Evolutionary conservation across 2,113 vertebrate species (phyloP), one percentile per base, ranked within the genome.

Genomic region (Podiceps cristatus): DNA sequence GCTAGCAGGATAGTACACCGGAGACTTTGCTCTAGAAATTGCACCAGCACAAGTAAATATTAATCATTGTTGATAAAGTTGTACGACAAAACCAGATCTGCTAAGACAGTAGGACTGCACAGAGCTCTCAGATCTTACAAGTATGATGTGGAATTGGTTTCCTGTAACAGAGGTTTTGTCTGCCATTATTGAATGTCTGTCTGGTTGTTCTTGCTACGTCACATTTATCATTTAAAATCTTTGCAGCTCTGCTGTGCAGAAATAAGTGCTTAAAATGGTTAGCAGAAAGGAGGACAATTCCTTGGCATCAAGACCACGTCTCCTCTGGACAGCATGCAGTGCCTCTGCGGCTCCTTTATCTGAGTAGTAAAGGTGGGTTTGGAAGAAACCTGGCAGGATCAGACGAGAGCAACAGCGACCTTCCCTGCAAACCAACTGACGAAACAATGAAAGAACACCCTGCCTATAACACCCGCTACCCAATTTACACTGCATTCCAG

Each of bases 171-270:
- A 90, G 72, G 11, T 68, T 83, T 86, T 88, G 45, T 50, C 67
- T 92, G 59, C 66, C 42, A 3, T 77, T 77, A 37, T 31, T 79
- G 81, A n/a, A 50, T 42, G 9, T 33, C 71, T 90, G 49, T 60
- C 82, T 88, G 74, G 45, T 58, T 83, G 63, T 44, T 92, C 86
- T 83, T 82, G 55, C 59, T 23, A 24, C 27, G 37, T 80, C 64
- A 71, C 40, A 37, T 55, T 80, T 59, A 59, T 88, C 79, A 80
- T 67, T 93, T 82, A 52, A 94, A 88, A 75, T 68, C 68, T 80
- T 52, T 71, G 79, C 86, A 90, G 58, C 47, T 83, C 86, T 91
- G 40, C 88, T 72, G 25, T 56, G 76, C 72, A 88, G 75, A 90
- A 80, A 4, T 35, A 74, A 88, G 50, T 59, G n/a, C 73, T 91